Evolutionary conservation across 2,888 invertebrate genomes (phyloP).

Genomic region (Lasioglossum morio): DNA sequence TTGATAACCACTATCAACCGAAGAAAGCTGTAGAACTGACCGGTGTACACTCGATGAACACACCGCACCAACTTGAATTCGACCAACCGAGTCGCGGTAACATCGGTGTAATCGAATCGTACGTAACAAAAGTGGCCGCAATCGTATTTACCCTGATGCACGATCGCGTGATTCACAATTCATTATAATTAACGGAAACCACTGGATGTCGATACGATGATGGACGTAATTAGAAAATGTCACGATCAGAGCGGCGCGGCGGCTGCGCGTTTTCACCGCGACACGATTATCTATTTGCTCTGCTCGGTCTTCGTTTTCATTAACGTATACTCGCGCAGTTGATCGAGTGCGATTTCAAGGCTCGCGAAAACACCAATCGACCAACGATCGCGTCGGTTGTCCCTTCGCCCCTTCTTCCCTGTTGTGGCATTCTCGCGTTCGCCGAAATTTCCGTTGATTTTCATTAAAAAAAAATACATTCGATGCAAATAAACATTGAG

Average conservation of each 20-base stretch:
- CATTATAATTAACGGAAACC: conserved; percentile 57
- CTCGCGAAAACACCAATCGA: conserved; percentile 77
- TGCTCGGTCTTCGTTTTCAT: conserved; percentile 71
- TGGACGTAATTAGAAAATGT: conserved; percentile 64
- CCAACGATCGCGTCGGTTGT: conserved; percentile 68
- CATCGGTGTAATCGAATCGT: not conserved
- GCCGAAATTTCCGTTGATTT: not conserved
- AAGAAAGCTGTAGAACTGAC: not conserved
- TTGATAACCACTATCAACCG: no score
- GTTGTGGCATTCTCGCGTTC: not conserved
- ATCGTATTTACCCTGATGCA: conserved; percentile 26
- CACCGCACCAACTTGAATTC: not conserved
- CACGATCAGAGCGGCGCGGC: conserved; percentile 4
- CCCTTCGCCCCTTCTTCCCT: not conserved
- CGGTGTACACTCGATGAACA: no score
- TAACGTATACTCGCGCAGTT: conserved; percentile 28
- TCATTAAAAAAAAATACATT: no score
- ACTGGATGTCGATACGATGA: conserved; percentile 45
- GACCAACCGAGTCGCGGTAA: not conserved
- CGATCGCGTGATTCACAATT: conserved; percentile 11
- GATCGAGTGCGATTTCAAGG: conserved; percentile 26
- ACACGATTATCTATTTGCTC: conserved; percentile 53
- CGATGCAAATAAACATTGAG: no score
- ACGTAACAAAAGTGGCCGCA: conserved; percentile 29
- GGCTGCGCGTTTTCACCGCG: conserved; percentile 4